Percentiles rank a stretch among this genome's conserved stretches.
Evolutionary conservation across 1,140 invertebrate species (phyloP).

Genomic region (Mactra quadrangularis): DNA sequence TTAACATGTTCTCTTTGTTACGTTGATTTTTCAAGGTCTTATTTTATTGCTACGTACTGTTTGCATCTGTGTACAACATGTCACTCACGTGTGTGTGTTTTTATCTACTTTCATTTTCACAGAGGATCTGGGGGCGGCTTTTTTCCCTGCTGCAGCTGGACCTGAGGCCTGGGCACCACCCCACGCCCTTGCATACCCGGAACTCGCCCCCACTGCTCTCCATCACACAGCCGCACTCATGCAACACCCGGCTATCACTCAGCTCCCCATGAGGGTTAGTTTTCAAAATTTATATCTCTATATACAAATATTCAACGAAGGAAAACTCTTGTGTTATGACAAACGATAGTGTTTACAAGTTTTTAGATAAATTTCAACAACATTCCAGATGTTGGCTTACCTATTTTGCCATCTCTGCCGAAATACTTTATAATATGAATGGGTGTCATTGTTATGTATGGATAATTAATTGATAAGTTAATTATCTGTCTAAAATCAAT

Average conservation of each 20-base stretch:
- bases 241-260: conserved; percentile 97
- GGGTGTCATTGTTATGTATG: too few species aligned
- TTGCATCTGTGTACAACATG: conserved; percentile 28
- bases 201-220: conserved; percentile 88
- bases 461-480: too few species aligned
- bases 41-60: not conserved
- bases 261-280: conserved; percentile 89
- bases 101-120: conserved; percentile 55
- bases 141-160: conserved; percentile 90
- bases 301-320: not conserved
- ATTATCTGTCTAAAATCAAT: too few species aligned
- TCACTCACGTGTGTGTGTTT: conserved; percentile 53
- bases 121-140: conserved; percentile 93
- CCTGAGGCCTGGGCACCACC: conserved; percentile 95
- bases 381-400: not conserved
- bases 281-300: conserved; percentile 28
- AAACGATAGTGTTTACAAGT: not conserved
- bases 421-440: too few species aligned
- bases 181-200: conserved; percentile 89
- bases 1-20: too few species aligned
- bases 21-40: too few species aligned
- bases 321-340: not conserved
- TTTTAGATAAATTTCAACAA: not conserved
- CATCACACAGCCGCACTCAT: conserved; percentile 93
- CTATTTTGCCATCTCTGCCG: too few species aligned